These are phyloP conservation scores for Chymomyza costata DNA, from an alignment of 1,140 invertebrate species.

Conservation along the genomic window DNA sequence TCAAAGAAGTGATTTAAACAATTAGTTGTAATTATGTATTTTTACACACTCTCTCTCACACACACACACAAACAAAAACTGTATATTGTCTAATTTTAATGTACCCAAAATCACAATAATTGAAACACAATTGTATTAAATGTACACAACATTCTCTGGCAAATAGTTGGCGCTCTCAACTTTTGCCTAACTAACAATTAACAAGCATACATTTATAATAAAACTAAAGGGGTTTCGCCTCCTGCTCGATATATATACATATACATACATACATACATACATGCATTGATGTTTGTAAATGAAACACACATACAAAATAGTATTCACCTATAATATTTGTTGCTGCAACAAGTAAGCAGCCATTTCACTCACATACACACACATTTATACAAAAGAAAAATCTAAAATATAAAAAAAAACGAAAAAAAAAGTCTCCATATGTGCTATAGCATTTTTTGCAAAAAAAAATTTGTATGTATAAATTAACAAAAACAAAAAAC, in stretches of 20 bases:
- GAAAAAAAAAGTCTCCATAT: slow-evolving; percentile 55
- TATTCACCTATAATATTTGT: slow-evolving; percentile 56
- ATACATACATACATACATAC: slow-evolving; percentile 36
- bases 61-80: slow-evolving; percentile 6
- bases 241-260: too few species aligned
- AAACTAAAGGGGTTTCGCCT: too few species aligned
- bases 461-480: slow-evolving; percentile 15
- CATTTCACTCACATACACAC: slow-evolving; percentile 12
- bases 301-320: slow-evolving; percentile 30
- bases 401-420: slow-evolving; percentile 19
- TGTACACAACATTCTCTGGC: too few species aligned
- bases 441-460: slow-evolving; percentile 49
- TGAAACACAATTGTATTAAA: slow-evolving; percentile 33
- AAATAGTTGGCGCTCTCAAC: slow-evolving; percentile 5
- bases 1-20: slow-evolving; percentile 61
- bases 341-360: slow-evolving; percentile 30
- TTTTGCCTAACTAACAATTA: slow-evolving; percentile 23
- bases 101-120: background rate
- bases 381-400: slow-evolving; percentile 16
- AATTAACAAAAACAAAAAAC: slow-evolving; percentile 9
- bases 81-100: slow-evolving; percentile 47
- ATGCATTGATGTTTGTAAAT: slow-evolving; percentile 42
- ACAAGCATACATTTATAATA: slow-evolving; percentile 12
- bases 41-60: slow-evolving; percentile 44
- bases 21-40: slow-evolving; percentile 63